Conservation (phyloP, 2,888 invertebrate genomes). For the Pristionchus fissidentatus region DNA sequence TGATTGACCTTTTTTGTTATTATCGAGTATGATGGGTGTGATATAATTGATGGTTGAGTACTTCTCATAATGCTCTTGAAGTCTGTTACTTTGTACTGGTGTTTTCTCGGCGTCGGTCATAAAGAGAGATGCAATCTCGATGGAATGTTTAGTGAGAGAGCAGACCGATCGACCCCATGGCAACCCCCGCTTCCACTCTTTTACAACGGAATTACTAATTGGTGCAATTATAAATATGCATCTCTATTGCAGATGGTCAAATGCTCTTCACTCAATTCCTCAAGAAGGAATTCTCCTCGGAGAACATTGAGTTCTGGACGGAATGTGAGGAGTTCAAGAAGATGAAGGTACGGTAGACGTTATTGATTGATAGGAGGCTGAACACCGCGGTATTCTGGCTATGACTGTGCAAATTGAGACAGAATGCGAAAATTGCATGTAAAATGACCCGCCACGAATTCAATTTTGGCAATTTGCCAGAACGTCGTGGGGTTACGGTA, state of each 20-base stretch:
- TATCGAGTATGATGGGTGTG: not conserved
- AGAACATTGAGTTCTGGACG: conserved; percentile 73
- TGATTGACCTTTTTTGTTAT: not conserved
- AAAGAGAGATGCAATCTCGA: too few species aligned
- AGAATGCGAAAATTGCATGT: too few species aligned
- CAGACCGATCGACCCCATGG: not conserved
- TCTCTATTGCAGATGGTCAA: conserved; percentile 67
- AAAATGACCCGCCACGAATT: not conserved
- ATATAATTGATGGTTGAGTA: too few species aligned
- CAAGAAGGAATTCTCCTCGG: conserved; percentile 68
- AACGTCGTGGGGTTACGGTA: not conserved
- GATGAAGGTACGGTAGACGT: conserved; percentile 61
- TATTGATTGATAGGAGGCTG: not conserved
- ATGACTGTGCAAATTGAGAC: too few species aligned
- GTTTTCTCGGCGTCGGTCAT: too few species aligned
- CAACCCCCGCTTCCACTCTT: not conserved
- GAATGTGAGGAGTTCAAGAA: conserved; percentile 73
- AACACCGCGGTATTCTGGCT: too few species aligned
- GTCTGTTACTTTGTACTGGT: too few species aligned
- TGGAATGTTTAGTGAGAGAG: conserved; percentile 17
- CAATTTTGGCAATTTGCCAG: not conserved
- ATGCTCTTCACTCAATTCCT: conserved; percentile 70
- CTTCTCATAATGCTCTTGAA: too few species aligned
- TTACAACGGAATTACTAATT: conserved; percentile 36
- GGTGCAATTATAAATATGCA: conserved; percentile 5